These are phyloP conservation scores for Diacarnus erythraeanus DNA, from an alignment of 37 sponge, comb jelly and placozoan species.

Conservation along the genomic window DNA sequence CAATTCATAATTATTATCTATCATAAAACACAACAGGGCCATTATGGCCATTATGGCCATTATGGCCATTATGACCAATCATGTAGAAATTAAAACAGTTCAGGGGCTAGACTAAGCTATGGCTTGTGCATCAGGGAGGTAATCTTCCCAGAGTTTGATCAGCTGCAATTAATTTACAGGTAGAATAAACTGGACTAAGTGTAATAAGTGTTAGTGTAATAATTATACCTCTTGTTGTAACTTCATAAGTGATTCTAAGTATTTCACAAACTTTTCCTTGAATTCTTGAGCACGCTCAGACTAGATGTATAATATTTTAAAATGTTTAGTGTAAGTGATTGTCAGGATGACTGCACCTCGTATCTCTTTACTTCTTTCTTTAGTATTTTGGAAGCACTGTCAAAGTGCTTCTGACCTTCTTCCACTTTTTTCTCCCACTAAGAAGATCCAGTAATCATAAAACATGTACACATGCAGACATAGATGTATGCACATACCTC, in stretches of 20 bases:
- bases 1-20: too few relatives aligned
- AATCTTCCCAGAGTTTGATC: slow-evolving; percentile 74
- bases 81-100: background rate
- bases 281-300: slow-evolving; percentile 62
- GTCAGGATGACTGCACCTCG: slow-evolving; percentile 50
- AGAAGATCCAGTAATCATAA: background rate
- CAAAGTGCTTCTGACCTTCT: slow-evolving; percentile 89
- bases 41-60: background rate
- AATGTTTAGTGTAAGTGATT: background rate
- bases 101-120: slow-evolving; percentile 18
- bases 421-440: slow-evolving; percentile 92
- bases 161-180: too few relatives aligned
- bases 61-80: background rate
- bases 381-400: slow-evolving; percentile 67
- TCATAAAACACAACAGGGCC: background rate
- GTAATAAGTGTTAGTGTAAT: background rate
- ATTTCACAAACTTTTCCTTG: slow-evolving; percentile 62
- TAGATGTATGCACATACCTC: slow-evolving; percentile 46
- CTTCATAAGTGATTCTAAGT: slow-evolving; percentile 77
- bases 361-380: slow-evolving; percentile 83
- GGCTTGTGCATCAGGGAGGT: slow-evolving; percentile 81
- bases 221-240: slow-evolving; percentile 76
- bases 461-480: background rate
- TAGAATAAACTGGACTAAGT: background rate
- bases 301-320: slow-evolving; percentile 7